Evolutionary conservation across 2,797 vertebrate genomes (phyloP).

Genomic region (Catharus ustulatus): DNA sequence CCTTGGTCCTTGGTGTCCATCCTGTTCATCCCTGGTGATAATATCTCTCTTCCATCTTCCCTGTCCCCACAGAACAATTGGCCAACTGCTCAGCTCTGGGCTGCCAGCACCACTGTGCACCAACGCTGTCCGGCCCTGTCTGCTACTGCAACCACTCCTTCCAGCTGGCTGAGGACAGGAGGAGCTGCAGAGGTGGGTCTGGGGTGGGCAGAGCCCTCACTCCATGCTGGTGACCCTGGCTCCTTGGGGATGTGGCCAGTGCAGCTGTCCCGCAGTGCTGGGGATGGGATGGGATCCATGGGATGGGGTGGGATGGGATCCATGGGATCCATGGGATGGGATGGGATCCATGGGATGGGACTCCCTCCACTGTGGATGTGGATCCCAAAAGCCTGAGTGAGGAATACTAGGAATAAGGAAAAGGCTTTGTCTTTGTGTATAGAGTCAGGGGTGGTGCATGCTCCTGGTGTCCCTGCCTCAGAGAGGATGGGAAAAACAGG

Average conservation of each 20-base stretch:
- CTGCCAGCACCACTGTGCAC: constrained; percentile 89
- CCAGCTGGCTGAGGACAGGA: constrained; percentile 87
- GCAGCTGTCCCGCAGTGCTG: fast-evolving
- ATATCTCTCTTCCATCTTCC: neutral
- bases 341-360: neutral
- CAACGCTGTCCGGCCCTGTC: constrained; percentile 83
- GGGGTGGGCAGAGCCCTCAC: neutral
- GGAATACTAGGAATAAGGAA: neutral
- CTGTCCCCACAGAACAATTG: constrained; percentile 76
- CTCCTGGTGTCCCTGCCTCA: fast-evolving
- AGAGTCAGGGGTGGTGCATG: fast-evolving
- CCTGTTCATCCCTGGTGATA: neutral
- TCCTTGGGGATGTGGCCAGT: fast-evolving
- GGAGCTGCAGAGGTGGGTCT: constrained; percentile 89
- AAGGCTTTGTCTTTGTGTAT: neutral
- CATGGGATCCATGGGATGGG: neutral
- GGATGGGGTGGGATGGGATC: neutral
- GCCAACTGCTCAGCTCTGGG: constrained; percentile 81
- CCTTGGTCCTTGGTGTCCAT: neutral
- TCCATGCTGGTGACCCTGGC: fast-evolving
- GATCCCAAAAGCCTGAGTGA: neutral
- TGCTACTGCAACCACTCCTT: constrained; percentile 92
- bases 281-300: neutral
- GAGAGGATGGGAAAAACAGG: neutral
- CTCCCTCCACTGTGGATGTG: fast-evolving